Evolutionary conservation across 1,140 invertebrate species (phyloP), one percentile per base, ranked within the genome.

Genomic region (Drosophila novamexicana): DNA sequence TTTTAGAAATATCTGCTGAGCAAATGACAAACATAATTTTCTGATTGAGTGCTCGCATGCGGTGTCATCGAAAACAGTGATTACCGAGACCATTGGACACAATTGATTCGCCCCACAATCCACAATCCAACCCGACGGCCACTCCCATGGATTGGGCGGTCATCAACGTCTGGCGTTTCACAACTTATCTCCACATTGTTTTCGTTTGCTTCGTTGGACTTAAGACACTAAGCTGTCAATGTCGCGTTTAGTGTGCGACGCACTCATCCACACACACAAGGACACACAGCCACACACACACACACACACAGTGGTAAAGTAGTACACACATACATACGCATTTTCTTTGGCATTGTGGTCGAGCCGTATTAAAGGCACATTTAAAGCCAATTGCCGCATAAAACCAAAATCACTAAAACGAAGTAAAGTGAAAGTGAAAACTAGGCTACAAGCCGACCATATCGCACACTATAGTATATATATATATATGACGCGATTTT

Each of bases 351-450:
- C 42, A 47, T 14, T 14, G 61, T 61, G 56, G 56, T 18, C 45
- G 37, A 50, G 52, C 54, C 56, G 61, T 58, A 78, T 78, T 78
- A 72, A 58, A 62, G 61, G 52, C 56, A 39, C 76, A 65, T 66
- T 78, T 37, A 57, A 12, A 79, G 68, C 49, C 76, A 78, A 78
- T 79, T 79, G 59, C 61, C 62, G 68, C 76, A 49, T 57, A 42
- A 68, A 79, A 73, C 32, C 42, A 42, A 73, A 79, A 79, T 79
- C 68, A 73, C 75, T 78, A 49, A 36, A 64, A 47, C 14, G 9
- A 39, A 39, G 36, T 63, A 52, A 78, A 78, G 37, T 8, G 40
- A 49, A 49, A 65, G 49, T 42, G 34, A 47, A 57, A 77, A 63
- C 50, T 36, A 16, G 29, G 58, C 32, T 40, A 42, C 53, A 62